Evolutionary conservation across 2,113 vertebrate genomes (phyloP), one percentile per base, ranked within the genome.

Genomic region (Progne subis): DNA sequence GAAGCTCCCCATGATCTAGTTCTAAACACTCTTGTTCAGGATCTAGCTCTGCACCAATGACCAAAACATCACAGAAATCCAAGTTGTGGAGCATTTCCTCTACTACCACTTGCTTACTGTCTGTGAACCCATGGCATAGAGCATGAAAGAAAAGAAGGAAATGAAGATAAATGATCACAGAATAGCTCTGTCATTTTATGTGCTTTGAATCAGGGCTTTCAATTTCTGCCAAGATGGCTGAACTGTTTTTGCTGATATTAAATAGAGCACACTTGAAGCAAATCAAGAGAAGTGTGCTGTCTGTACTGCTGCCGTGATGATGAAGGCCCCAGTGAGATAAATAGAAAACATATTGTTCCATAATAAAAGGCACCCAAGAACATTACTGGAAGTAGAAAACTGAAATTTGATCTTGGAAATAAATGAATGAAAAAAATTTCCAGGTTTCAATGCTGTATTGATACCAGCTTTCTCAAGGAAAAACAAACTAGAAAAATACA

Each of bases 51-150:
- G 99, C 97, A 9, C 99, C 99, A 89, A 98, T 96, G 11, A 99
- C 98, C 97, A 99, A 97, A 94, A 99, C 92, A 81, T 99, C 99
- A 97, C 99, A 99, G 97, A 99, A 99, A 97, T 99, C 99, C 97
- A 99, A 96, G 96, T 99, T 99, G 96, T 99, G 99, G 53, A 99
- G 98, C 93, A 99, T 99, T 97, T 99, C 99, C 92, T 99, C 98
- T 93, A 99, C 94, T 46, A 98, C 80, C 26, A 97, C 96, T 14
- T 98, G 94, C 53, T 98, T 98, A 79, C 84, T 98, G 56, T 82
- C 99, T 99, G 85, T 41, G 85, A 86, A 88, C 8, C 67, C 23
- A 78, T 31, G 70, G 57, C 41, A 81, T 16, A 50, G 19, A 76
- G 13, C 4, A 47, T 31, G 47, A 64, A 64, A 69, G 31, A n/a